Evolutionary conservation across 1,140 invertebrate genomes (phyloP).

Genomic region (Wasmannia auropunctata): DNA sequence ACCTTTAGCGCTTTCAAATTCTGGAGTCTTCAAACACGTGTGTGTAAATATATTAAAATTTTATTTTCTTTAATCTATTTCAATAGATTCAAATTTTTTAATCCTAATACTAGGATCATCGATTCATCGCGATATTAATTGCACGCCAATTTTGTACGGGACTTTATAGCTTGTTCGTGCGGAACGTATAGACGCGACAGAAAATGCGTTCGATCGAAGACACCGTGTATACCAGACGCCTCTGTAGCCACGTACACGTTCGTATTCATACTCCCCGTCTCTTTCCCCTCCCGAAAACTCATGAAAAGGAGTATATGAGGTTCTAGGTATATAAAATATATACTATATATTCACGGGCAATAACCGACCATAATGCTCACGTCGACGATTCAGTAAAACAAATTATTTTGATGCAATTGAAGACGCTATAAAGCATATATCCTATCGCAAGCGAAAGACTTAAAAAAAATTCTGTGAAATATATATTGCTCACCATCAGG

Average conservation of each 20-base stretch:
- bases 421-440: neutral
- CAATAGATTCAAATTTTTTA: neutral
- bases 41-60: neutral
- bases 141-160: neutral
- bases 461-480: neutral
- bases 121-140: neutral
- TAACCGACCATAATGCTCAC: neutral
- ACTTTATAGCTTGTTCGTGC: neutral
- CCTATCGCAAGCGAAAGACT: neutral
- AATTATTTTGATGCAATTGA: neutral
- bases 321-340: neutral
- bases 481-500: conserved; percentile 3
- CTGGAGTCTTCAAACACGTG: neutral
- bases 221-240: conserved; percentile 18
- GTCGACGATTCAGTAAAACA: neutral
- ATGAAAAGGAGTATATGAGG: conserved; percentile 4
- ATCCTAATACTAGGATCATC: too few relatives aligned
- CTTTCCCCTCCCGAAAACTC: neutral
- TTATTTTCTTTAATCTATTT: neutral
- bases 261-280: neutral
- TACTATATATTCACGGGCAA: neutral
- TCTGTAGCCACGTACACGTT: conserved; percentile 11
- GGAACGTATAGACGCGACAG: neutral
- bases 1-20: neutral
- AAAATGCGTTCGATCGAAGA: conserved; percentile 11